A percentile compares a stretch with the other conserved stretches of the same genome.
These are phyloP conservation scores for Steatocranus sp. DNA, from an alignment of 2,797 vertebrate species.

Conservation along the genomic window DNA sequence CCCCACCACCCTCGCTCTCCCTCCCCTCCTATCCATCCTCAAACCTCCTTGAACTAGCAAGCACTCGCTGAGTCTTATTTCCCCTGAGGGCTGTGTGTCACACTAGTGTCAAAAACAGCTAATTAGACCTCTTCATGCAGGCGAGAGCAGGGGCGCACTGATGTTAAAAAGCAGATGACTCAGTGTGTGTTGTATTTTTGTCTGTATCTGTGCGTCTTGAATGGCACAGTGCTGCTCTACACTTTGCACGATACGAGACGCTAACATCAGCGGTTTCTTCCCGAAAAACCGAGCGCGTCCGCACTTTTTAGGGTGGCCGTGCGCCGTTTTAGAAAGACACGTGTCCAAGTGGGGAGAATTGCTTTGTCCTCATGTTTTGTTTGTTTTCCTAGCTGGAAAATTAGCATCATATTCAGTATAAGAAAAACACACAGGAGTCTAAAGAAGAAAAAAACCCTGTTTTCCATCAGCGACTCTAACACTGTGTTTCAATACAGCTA, in stretches of 20 bases:
- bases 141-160: constrained; percentile 40
- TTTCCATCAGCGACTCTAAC: background rate
- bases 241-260: background rate
- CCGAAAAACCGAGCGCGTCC: background rate
- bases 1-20: background rate
- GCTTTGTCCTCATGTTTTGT: background rate
- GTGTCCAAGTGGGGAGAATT: background rate
- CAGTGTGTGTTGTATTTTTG: constrained; percentile 36
- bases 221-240: background rate
- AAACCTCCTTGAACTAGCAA: constrained; percentile 67
- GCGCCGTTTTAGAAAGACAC: background rate
- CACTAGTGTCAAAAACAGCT: constrained; percentile 74
- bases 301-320: background rate
- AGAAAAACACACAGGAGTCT: background rate
- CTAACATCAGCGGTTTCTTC: background rate
- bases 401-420: background rate
- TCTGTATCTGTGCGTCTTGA: background rate
- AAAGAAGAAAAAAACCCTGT: background rate
- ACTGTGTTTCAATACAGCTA: background rate
- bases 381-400: background rate
- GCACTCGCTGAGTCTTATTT: constrained; percentile 56
- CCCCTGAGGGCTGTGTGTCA: constrained; percentile 69
- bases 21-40: constrained; percentile 39
- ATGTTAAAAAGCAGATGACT: constrained; percentile 63
- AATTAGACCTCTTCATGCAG: constrained; percentile 74